Conservation (phyloP, 2,797 vertebrate species). For the Pelochelys cantorii region DNA sequence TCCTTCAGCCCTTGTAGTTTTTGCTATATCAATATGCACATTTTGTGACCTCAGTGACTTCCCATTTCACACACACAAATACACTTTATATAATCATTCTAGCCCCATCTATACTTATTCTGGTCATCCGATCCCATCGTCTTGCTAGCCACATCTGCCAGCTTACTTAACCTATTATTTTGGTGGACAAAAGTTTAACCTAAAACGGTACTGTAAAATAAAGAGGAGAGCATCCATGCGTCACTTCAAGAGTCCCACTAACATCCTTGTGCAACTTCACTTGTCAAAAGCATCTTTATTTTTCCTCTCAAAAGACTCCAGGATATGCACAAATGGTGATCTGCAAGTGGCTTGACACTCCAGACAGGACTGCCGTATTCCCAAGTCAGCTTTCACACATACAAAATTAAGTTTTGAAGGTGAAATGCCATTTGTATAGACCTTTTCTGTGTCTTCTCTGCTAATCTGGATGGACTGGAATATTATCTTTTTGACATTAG, state of each 20-base stretch:
- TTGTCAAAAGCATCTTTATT: neutral
- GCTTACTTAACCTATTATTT: neutral
- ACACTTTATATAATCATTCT: too few species aligned
- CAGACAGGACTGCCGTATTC: neutral
- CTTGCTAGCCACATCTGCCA: neutral
- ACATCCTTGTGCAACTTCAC: neutral
- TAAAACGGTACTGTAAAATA: neutral
- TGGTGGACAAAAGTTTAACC: neutral
- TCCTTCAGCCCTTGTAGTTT: too few species aligned
- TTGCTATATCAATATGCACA: too few species aligned
- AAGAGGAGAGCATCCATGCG: neutral
- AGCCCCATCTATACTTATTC: neutral
- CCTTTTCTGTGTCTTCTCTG: neutral
- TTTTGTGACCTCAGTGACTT: too few species aligned
- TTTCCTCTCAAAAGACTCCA: neutral
- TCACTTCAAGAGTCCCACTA: neutral
- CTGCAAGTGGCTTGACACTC: neutral
- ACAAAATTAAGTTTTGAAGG: conserved; percentile 11
- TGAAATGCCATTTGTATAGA: neutral
- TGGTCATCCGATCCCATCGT: neutral
- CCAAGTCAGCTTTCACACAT: neutral
- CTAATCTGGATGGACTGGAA: neutral
- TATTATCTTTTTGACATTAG: neutral
- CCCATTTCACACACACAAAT: too few species aligned
- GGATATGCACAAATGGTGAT: neutral